A percentile compares a stretch with the other conserved stretches of the same genome.
Evolutionary conservation across 1,140 invertebrate species (phyloP).

Genomic region (Dendroctonus ponderosae): DNA sequence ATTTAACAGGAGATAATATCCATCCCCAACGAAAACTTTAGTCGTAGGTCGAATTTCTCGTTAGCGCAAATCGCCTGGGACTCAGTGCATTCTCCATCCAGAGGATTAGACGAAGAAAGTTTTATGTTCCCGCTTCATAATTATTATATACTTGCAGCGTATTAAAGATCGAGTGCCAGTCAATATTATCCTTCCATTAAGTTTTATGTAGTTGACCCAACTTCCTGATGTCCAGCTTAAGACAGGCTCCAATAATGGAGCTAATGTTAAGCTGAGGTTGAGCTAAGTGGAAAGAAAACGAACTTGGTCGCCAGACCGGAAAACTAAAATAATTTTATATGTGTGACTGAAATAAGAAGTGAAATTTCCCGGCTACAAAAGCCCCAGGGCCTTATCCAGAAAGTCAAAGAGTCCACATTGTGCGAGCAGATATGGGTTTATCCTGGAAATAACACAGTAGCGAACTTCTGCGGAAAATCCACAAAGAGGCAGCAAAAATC

Average conservation of each 20-base stretch:
- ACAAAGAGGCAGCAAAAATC: constrained; percentile 38
- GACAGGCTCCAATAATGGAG: background rate
- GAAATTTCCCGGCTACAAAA: too few species aligned
- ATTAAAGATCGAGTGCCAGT: background rate
- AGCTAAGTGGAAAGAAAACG: background rate
- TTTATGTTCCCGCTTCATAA: constrained; percentile 19
- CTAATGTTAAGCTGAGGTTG: background rate
- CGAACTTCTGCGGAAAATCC: constrained; percentile 26
- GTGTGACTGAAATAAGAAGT: too few species aligned
- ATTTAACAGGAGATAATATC: background rate
- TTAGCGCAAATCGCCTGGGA: constrained; percentile 14
- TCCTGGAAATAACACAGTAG: constrained; percentile 26
- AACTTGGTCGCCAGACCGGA: too few species aligned
- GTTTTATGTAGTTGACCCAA: constrained; percentile 9
- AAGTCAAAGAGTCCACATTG: too few species aligned
- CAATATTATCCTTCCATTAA: constrained; percentile 18
- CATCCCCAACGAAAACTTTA: constrained; percentile 6
- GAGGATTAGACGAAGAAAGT: constrained; percentile 17
- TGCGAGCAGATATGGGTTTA: constrained; percentile 10
- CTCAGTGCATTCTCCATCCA: constrained; percentile 10
- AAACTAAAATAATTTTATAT: too few species aligned
- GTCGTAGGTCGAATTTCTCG: constrained; percentile 11
- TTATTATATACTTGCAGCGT: constrained; percentile 18
- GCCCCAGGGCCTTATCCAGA: too few species aligned
- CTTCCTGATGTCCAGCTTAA: constrained; percentile 14